Evolutionary conservation across 2,113 vertebrate genomes (phyloP), one percentile per base, ranked within the genome.

Genomic region (Myocastor coypus): DNA sequence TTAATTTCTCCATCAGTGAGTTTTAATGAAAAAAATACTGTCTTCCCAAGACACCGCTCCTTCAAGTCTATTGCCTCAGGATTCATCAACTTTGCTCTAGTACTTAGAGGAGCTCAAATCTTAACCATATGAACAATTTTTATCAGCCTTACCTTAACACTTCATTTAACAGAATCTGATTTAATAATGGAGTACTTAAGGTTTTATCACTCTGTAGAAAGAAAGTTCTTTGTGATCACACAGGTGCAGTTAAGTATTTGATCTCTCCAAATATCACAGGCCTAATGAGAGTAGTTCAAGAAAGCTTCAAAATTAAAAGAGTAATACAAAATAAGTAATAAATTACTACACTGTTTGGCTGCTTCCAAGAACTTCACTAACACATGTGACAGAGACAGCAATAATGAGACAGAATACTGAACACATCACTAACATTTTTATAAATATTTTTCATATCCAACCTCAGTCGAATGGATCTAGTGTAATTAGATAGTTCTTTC

Each of bases 391-490:
- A 46, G 46, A 46, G 46, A 46, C 46, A 46, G 46, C 46, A 46
- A 46, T 46, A 46, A 46, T 46, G 46, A 8, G 46, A 46, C 46
- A 46, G 46, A 46, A 46, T 46, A 46, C 46, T 46, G 46, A 78
- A 19, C 77, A 34, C 32, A 84, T 89, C 55, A 52, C 50, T 87
- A 95, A 91, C 40, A 83, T 94, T 95, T 96, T 96, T 87, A 83
- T 89, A 89, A 87, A 66, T 86, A 77, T 90, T 95, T 87, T 73
- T 86, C n/a, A 77, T 85, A 66, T 78, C 26, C 52, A 75, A 71
- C 57, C n/a, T 81, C 75, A 63, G 40, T 52, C 77, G 71, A 40
- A 83, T 93, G 94, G 4, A 34, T 87, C 11, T 83, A 59, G 6
- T 52, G 55, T 92, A 32, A 42, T 55, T 32, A 37, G 20, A 37